Base-by-base conservation (phyloP, 2,113 vertebrate species). In the Oncorhynchus tshawytscha region DNA sequence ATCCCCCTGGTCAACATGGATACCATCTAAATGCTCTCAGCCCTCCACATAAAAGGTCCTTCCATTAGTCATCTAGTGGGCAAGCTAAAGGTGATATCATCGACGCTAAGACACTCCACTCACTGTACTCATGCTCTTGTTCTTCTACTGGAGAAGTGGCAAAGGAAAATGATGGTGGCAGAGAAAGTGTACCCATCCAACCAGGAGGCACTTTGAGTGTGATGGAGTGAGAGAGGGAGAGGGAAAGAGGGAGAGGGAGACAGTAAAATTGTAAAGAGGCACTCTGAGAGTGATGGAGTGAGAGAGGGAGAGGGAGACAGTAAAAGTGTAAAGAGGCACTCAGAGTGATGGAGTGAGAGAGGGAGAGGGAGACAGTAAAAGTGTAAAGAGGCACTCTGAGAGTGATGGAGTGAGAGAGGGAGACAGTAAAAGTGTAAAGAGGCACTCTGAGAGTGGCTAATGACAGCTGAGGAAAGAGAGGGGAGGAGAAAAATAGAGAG, bases 131-230 rank as follows among this genome's bases (percentile, higher is more conserved):
- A n/a, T 60, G 6, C 5, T 22, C 20, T 60, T 60, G 59, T 60
- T 22, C 1, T 60, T n/a, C n/a, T n/a, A 60, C 8, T 20, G 71
- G 74, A 29, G 39, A 27, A 45, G 27, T n/a, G 59, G 80, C 72
- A 78, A 70, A 78, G 75, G 59, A 64, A 48, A 78, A 59, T 68
- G 59, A 80, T 65, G 31, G 31, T 65, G 73, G 67, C 67, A 73
- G 67, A 82, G 70, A 69, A 39, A 22, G 22, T 27, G 25, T 25
- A 67, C 31, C 27, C 65, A 31, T 67, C 65, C 31, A 66, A 69
- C 80, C 9, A 78, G 72, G 51, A 71, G 67, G 54, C 13, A 45
- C 67, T 77, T 60, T 70, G 45, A 73, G 25, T 2, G 34, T 65
- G 69, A 66, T 25, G 16, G 11, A 9, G 31, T 25, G 54, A 67